Percentiles rank a stretch among this genome's conserved stretches.
These are phyloP conservation scores for Thymelicus sylvestris DNA, from an alignment of 2,888 invertebrate genomes.

Conservation along the genomic window DNA sequence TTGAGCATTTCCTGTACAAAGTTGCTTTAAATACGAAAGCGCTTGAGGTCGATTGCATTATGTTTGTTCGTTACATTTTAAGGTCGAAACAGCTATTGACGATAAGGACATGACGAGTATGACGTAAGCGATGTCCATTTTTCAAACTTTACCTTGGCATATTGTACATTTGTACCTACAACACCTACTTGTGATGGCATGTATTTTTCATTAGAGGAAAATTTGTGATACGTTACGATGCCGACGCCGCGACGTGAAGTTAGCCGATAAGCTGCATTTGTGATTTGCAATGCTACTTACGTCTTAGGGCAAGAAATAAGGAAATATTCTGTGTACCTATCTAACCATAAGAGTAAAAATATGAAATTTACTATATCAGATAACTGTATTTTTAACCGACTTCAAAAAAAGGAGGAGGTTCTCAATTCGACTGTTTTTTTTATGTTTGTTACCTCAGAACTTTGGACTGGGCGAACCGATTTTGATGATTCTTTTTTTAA, in stretches of 20 bases:
- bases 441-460: too few species aligned
- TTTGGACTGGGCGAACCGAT: too few species aligned
- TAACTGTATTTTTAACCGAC: too few species aligned
- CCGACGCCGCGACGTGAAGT: background rate
- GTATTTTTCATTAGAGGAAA: constrained; percentile 42
- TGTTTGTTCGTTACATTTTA: constrained; percentile 14
- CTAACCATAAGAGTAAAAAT: too few species aligned
- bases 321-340: too few species aligned
- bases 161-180: too few species aligned
- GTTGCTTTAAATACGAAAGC: background rate
- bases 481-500: too few species aligned
- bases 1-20: background rate
- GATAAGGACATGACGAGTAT: constrained; percentile 9
- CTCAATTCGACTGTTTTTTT: too few species aligned
- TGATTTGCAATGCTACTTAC: background rate
- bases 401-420: too few species aligned
- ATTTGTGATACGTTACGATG: constrained; percentile 11
- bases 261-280: constrained; percentile 2
- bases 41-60: constrained; percentile 6
- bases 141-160: constrained; percentile 31
- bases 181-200: constrained; percentile 23
- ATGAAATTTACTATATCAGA: too few species aligned
- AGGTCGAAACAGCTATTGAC: constrained; percentile 17
- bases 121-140: constrained; percentile 34
- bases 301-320: too few species aligned